A percentile compares a stretch with the other conserved stretches of the same genome.
phyloP scores from a whole-genome alignment of 2,888 invertebrate species.

The Scaptomyza tumidula region DNA sequence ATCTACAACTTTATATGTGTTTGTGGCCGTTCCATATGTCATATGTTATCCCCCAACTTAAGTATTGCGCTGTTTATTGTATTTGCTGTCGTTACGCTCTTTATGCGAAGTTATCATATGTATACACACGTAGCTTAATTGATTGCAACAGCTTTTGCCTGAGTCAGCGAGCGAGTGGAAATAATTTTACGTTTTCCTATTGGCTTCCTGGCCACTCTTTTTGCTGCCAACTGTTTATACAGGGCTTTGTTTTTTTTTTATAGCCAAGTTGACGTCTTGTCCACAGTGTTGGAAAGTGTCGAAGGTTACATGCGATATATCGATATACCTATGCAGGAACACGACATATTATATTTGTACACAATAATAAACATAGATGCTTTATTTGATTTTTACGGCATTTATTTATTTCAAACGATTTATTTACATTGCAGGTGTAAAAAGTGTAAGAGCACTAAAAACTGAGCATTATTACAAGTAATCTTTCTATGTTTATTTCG shows the following conservation, averaged over 20 bases:
- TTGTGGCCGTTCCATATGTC: constrained; percentile 52
- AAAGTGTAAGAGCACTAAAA: constrained; percentile 1
- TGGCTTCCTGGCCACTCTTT: constrained; percentile 18
- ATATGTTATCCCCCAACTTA: constrained; percentile 19
- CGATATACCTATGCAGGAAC: constrained; percentile 21
- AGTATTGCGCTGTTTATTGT: constrained; percentile 18
- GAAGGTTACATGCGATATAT: constrained; percentile 8
- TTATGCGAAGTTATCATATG: constrained; percentile 31
- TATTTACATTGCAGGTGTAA: constrained; percentile 33
- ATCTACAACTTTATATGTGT: constrained; percentile 40
- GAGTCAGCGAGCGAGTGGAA: constrained; percentile 26
- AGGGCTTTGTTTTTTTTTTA: constrained; percentile 34
- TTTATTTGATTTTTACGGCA: constrained; percentile 11
- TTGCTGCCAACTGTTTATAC: constrained; percentile 70
- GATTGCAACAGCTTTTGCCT: constrained; percentile 26
- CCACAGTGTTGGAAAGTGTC: constrained; percentile 42
- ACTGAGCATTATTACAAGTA: constrained; percentile 1
- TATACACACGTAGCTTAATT: constrained; percentile 16
- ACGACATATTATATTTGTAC: background rate
- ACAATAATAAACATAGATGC: background rate
- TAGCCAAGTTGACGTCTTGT: constrained; percentile 38
- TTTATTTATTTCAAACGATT: constrained; percentile 36
- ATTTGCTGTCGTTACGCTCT: constrained; percentile 7
- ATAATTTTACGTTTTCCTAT: constrained; percentile 37
- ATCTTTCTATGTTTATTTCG: constrained; percentile 8